Evolutionary conservation across 2,888 invertebrate species (phyloP).

Genomic region (Tethea ocularis): DNA sequence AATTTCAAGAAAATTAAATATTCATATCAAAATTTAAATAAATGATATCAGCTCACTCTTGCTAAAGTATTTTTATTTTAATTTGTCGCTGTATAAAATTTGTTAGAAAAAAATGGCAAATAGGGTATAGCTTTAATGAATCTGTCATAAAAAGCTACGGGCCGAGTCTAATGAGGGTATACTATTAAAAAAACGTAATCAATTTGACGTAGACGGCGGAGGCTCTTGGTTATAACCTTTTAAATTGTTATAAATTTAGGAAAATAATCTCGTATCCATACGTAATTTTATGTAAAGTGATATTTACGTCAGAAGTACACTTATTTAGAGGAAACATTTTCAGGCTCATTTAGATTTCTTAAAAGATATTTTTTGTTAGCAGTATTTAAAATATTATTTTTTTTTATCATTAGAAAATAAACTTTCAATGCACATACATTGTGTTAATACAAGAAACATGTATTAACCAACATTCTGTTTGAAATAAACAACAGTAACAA

Average conservation of each 20-base stretch:
- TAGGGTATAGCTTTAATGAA: slow-evolving; percentile 53
- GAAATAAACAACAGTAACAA: neutral
- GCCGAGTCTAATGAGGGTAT: slow-evolving; percentile 59
- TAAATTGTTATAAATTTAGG: slow-evolving; percentile 9
- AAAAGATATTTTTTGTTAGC: neutral
- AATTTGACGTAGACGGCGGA: slow-evolving; percentile 37
- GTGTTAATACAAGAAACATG: neutral
- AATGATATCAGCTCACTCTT: slow-evolving; percentile 23
- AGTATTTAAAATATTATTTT: no score
- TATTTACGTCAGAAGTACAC: neutral
- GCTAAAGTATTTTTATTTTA: slow-evolving; percentile 53
- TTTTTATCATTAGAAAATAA: no score
- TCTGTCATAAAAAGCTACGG: slow-evolving; percentile 63
- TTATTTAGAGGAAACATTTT: neutral
- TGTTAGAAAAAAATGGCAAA: slow-evolving; percentile 43
- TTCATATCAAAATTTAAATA: neutral
- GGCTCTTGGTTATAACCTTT: slow-evolving; percentile 12
- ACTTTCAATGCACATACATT: no score
- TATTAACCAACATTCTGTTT: neutral
- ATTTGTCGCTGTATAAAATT: slow-evolving; percentile 59
- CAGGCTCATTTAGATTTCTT: neutral
- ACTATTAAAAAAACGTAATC: slow-evolving; percentile 55
- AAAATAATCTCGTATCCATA: slow-evolving; percentile 3
- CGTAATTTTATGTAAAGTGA: neutral
- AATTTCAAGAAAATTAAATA: neutral